These are phyloP conservation scores for Catalaphyllia jardinei DNA, from an alignment of 64 coral and sea anemone genomes.

Conservation along the genomic window DNA sequence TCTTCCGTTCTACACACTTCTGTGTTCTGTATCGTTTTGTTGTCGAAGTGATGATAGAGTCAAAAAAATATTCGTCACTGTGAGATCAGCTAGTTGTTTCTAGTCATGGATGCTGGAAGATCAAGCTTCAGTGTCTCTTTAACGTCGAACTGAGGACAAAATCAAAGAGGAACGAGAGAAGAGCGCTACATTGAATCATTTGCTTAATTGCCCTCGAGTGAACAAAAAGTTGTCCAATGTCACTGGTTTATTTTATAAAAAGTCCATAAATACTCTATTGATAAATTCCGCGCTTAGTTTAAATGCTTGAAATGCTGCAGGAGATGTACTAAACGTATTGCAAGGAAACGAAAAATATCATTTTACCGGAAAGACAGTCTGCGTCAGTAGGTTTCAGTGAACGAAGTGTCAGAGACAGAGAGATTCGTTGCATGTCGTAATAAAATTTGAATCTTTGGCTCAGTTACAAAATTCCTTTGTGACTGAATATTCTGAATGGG, in stretches of 20 bases:
- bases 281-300: background rate
- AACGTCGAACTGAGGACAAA: background rate
- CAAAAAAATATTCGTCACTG: too few relatives aligned
- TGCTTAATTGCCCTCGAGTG: background rate
- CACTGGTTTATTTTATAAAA: background rate
- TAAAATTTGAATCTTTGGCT: too few relatives aligned
- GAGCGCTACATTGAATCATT: background rate
- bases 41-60: background rate
- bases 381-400: too few relatives aligned
- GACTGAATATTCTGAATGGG: too few relatives aligned
- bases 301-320: too few relatives aligned
- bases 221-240: background rate
- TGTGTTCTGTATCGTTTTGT: background rate
- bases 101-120: background rate
- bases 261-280: background rate
- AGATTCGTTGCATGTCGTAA: too few relatives aligned
- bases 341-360: too few relatives aligned
- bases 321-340: too few relatives aligned
- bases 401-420: too few relatives aligned
- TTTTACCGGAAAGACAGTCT: too few relatives aligned
- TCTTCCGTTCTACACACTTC: conserved; percentile 24
- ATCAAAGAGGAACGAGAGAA: background rate
- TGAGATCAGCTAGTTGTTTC: too few relatives aligned
- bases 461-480: background rate
- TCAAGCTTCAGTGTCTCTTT: background rate